These are phyloP conservation scores for Colostygia pectinataria DNA, from an alignment of 2,888 invertebrate species.

Conservation along the genomic window DNA sequence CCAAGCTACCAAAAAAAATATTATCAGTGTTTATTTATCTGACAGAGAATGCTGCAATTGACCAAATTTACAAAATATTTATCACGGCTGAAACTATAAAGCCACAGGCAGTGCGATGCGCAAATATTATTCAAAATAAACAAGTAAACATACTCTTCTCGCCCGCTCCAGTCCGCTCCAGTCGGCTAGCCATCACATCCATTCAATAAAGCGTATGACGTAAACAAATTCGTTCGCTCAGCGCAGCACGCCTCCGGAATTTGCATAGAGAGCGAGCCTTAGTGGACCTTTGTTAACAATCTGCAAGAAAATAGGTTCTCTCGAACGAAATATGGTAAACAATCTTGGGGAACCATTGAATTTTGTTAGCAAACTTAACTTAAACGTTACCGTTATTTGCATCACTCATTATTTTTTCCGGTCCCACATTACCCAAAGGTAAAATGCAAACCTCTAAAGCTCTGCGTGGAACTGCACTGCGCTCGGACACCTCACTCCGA, in stretches of 20 bases:
- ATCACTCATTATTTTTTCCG: no score
- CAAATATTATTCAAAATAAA: neutral
- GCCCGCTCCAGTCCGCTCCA: neutral
- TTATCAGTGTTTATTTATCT: no score
- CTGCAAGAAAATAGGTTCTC: slow-evolving; percentile 10
- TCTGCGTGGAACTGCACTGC: no score
- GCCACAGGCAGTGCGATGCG: neutral
- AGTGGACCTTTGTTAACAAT: slow-evolving; percentile 16
- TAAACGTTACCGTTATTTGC: no score
- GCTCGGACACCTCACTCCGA: no score
- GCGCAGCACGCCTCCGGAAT: slow-evolving; percentile 14
- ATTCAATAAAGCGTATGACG: slow-evolving; percentile 23
- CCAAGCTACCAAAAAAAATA: no score
- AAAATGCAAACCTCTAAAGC: no score
- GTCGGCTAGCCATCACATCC: slow-evolving; percentile 6
- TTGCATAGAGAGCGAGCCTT: slow-evolving; percentile 18
- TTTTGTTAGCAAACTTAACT: no score
- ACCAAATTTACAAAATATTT: no score
- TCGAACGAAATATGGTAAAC: slow-evolving; percentile 4
- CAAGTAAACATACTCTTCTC: neutral
- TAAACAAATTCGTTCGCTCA: slow-evolving; percentile 11
- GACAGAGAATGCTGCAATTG: no score
- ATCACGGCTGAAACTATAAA: no score
- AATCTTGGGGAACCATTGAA: neutral
- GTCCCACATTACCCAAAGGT: no score